These are phyloP conservation scores for Oriolus oriolus DNA, from an alignment of 2,113 vertebrate species.

Conservation along the genomic window DNA sequence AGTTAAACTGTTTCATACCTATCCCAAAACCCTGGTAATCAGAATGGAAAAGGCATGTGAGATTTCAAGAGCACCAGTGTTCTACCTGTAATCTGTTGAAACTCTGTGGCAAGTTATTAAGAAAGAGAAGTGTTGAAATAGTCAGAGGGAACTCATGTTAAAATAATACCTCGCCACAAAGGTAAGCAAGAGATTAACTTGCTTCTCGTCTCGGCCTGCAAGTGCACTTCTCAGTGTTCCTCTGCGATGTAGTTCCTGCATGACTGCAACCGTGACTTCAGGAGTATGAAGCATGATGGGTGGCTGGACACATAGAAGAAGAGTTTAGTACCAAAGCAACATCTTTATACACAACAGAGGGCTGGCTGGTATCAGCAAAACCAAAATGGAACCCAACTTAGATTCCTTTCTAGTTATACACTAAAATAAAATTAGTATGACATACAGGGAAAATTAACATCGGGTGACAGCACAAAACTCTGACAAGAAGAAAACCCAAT, in stretches of 20 bases:
- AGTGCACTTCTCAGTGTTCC: slow-evolving; percentile 91
- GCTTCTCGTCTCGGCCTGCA: slow-evolving; percentile 89
- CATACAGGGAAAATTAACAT: not conserved
- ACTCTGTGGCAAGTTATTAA: not conserved
- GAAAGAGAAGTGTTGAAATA: not conserved
- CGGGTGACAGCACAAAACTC: not conserved
- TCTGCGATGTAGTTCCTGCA: slow-evolving; percentile 91
- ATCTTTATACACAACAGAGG: not conserved
- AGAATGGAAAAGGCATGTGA: not conserved
- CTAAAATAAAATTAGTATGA: not conserved
- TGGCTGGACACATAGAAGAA: slow-evolving; percentile 56
- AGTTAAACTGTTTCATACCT: not conserved
- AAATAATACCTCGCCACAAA: slow-evolving; percentile 86
- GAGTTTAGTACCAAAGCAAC: not conserved
- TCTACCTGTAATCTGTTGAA: accelerated
- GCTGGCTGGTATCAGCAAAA: not conserved
- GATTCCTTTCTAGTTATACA: not conserved
- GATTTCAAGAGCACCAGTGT: not conserved
- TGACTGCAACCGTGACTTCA: slow-evolving; percentile 87
- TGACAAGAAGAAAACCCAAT: not conserved
- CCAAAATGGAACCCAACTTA: not conserved
- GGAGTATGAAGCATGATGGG: slow-evolving; percentile 74
- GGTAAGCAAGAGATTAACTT: slow-evolving; percentile 80
- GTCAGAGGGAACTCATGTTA: not conserved
- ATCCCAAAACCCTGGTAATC: not conserved